These are phyloP conservation scores for Formica selysi DNA, from an alignment of 1,140 invertebrate species.

Conservation along the genomic window DNA sequence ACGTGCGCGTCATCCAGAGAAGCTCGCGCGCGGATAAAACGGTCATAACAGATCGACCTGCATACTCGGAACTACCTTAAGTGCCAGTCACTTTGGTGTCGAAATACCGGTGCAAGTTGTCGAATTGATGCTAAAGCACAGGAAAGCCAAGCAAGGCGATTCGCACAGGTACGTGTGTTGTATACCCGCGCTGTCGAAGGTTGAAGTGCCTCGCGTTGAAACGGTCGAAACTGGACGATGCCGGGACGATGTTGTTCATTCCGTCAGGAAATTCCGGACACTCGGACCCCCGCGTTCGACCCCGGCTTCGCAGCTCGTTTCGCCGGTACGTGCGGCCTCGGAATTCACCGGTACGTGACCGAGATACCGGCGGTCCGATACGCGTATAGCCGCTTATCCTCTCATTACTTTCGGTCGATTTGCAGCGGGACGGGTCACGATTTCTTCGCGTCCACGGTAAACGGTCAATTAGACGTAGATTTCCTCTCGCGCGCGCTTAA, in stretches of 20 bases:
- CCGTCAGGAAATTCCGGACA: conserved; percentile 56
- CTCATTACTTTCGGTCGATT: conserved; percentile 57
- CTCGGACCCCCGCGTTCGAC: conserved; percentile 49
- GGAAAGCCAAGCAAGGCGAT: neutral
- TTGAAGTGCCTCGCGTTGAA: neutral
- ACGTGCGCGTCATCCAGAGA: neutral
- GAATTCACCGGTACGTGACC: conserved; percentile 73
- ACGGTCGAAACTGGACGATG: conserved; percentile 29
- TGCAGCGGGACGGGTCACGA: conserved; percentile 27
- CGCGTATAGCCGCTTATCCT: conserved; percentile 58
- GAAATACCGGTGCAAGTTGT: conserved; percentile 38
- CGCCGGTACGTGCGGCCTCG: conserved; percentile 64
- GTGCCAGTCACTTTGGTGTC: neutral
- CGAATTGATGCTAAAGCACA: conserved; percentile 13
- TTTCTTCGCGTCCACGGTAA: conserved; percentile 9
- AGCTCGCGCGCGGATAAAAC: neutral
- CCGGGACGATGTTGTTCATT: conserved; percentile 47
- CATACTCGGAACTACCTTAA: neutral
- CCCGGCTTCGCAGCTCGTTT: conserved; percentile 72
- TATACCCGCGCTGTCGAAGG: conserved; percentile 25
- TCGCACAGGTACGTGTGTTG: conserved; percentile 15
- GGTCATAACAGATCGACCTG: neutral
- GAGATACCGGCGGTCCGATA: conserved; percentile 50
- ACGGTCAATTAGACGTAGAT: conserved; percentile 16
- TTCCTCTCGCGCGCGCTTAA: neutral